Evolutionary conservation across 2,888 invertebrate genomes (phyloP).

Genomic region (Slavum lentiscoides): DNA sequence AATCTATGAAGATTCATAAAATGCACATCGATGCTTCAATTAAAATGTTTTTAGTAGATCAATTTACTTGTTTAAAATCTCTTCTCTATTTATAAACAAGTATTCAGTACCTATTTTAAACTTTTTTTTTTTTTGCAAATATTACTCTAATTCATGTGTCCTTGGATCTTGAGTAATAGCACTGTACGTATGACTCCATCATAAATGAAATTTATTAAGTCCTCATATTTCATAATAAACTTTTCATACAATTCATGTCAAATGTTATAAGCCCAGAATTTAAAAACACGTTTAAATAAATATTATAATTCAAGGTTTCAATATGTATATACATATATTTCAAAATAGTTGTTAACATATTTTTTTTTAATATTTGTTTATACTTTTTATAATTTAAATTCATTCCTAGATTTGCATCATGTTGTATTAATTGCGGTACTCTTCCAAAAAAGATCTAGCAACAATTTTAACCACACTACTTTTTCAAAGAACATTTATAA

Average conservation of each 20-base stretch:
- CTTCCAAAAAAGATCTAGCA: too few species aligned
- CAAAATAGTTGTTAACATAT: too few species aligned
- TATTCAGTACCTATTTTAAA: background rate
- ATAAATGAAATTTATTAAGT: constrained; percentile 39
- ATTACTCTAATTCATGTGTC: constrained; percentile 35
- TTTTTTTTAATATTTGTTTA: too few species aligned
- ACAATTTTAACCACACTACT: too few species aligned
- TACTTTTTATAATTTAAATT: too few species aligned
- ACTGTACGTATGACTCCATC: constrained; percentile 18
- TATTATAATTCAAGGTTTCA: constrained; percentile 19
- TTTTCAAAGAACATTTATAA: too few species aligned
- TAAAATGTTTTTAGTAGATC: background rate
- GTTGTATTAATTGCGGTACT: too few species aligned
- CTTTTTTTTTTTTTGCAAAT: constrained; percentile 18
- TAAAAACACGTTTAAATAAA: constrained; percentile 24
- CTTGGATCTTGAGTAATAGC: constrained; percentile 2
- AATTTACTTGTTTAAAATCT: background rate
- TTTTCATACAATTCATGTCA: constrained; percentile 36
- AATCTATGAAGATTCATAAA: background rate
- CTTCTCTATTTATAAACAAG: background rate
- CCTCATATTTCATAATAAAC: constrained; percentile 45
- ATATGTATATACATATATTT: background rate
- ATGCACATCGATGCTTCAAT: background rate
- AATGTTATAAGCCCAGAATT: constrained; percentile 24
- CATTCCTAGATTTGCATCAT: too few species aligned